These are phyloP conservation scores for Cremastobaeus sp. DNA, from an alignment of 2,888 invertebrate species.

Conservation along the genomic window DNA sequence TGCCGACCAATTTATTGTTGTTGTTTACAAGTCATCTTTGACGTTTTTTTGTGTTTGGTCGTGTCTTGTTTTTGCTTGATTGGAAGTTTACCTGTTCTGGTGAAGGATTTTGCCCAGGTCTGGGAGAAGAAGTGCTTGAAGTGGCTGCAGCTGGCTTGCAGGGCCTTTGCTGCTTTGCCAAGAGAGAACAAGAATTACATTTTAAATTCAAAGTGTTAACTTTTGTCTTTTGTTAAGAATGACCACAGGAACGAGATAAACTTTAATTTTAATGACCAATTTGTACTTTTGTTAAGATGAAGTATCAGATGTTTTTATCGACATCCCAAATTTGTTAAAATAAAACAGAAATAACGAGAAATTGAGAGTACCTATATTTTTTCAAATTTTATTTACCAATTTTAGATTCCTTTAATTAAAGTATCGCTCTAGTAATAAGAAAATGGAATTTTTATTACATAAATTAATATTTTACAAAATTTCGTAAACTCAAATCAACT, in stretches of 20 bases:
- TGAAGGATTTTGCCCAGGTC: conserved; percentile 80
- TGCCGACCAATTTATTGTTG: conserved; percentile 3
- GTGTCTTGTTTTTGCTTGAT: conserved; percentile 63
- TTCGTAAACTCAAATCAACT: no score
- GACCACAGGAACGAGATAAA: conserved; percentile 15
- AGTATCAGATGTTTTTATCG: no score
- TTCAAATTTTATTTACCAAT: no score
- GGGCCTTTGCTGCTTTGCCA: conserved; percentile 80
- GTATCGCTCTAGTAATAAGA: no score
- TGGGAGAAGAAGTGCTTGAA: conserved; percentile 79
- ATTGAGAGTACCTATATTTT: no score
- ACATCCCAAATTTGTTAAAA: no score
- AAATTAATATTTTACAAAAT: no score
- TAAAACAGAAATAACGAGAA: no score
- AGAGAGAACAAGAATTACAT: conserved; percentile 76
- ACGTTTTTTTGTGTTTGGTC: conserved; percentile 56
- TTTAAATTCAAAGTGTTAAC: conserved; percentile 65
- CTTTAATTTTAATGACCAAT: background rate
- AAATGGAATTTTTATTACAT: no score
- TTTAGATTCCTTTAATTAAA: no score
- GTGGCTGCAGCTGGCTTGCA: conserved; percentile 80
- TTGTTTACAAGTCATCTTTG: background rate
- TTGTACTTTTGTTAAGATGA: no score
- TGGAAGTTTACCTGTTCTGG: conserved; percentile 81
- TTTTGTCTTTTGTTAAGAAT: conserved; percentile 22